phyloP scores from a whole-genome alignment of 2,797 vertebrate species.

The Lithobates pipiens region DNA sequence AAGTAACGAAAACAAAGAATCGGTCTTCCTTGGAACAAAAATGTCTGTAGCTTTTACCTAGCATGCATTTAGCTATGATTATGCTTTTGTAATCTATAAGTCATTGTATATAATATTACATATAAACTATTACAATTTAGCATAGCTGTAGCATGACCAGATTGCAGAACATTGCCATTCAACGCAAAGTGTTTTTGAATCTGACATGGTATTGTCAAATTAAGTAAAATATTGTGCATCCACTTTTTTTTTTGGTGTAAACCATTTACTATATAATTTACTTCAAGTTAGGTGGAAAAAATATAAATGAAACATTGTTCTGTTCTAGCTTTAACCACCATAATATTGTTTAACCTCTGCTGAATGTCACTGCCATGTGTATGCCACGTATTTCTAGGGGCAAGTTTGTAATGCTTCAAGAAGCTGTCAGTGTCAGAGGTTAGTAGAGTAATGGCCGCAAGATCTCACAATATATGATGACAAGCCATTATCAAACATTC shows the following conservation, averaged over 20 bases:
- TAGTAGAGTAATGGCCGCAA: conserved; percentile 41
- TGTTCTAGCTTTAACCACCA: background rate
- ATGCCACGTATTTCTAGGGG: conserved; percentile 11
- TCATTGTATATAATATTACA: background rate
- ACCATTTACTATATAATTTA: conserved; percentile 6
- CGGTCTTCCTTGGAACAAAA: too few relatives aligned
- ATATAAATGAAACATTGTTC: conserved; percentile 1
- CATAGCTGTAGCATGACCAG: background rate
- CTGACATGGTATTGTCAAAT: background rate
- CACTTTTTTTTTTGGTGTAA: conserved; percentile 1
- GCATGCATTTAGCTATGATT: background rate
- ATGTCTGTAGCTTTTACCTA: too few relatives aligned
- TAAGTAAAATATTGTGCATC: background rate
- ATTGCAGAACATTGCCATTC: background rate
- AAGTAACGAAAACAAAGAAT: too few relatives aligned
- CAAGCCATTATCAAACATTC: conserved; percentile 58
- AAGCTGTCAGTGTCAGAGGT: conserved; percentile 51
- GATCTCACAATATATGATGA: conserved; percentile 45
- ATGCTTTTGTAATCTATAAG: too few relatives aligned
- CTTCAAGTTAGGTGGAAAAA: background rate
- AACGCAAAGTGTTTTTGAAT: background rate
- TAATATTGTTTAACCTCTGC: conserved; percentile 18
- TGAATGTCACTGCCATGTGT: conserved; percentile 29
- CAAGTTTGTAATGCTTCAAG: conserved; percentile 30
- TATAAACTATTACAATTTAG: background rate